These are phyloP conservation scores for Thymelicus lineola DNA, from an alignment of 2,888 invertebrate genomes.

Conservation along the genomic window DNA sequence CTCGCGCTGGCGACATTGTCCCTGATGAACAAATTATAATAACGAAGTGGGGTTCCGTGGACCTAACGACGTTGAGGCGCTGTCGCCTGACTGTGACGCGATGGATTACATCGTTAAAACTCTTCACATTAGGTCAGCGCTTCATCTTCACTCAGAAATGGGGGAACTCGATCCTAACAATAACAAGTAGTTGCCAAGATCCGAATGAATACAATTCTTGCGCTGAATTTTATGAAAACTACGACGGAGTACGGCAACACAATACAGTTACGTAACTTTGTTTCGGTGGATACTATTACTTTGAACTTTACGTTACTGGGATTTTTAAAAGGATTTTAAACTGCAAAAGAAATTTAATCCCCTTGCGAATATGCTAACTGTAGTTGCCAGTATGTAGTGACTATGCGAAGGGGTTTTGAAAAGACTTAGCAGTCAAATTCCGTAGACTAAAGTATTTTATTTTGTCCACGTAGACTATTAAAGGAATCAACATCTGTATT, in stretches of 20 bases:
- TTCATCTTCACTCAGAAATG: slow-evolving; percentile 18
- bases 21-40: slow-evolving; percentile 34
- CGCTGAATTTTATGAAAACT: slow-evolving; percentile 15
- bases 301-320: background rate
- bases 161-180: slow-evolving; percentile 23
- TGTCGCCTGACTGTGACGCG: slow-evolving; percentile 22
- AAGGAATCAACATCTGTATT: too few species aligned
- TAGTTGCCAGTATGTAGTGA: background rate
- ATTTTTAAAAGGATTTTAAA: background rate
- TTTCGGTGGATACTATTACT: slow-evolving; percentile 1
- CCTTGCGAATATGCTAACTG: background rate
- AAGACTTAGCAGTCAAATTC: too few species aligned
- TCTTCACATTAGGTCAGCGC: slow-evolving; percentile 30
- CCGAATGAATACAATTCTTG: slow-evolving; percentile 11
- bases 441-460: too few species aligned
- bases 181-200: slow-evolving; percentile 26
- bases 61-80: slow-evolving; percentile 27
- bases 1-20: slow-evolving; percentile 9
- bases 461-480: too few species aligned
- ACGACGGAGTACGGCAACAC: background rate
- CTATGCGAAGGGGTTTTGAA: too few species aligned
- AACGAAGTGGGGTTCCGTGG: slow-evolving; percentile 26
- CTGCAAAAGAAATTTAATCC: background rate
- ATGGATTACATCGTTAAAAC: slow-evolving; percentile 38
- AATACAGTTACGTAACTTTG: slow-evolving; percentile 12